Base-by-base conservation (phyloP, 2,888 invertebrate species). In the Luperina testacea region DNA sequence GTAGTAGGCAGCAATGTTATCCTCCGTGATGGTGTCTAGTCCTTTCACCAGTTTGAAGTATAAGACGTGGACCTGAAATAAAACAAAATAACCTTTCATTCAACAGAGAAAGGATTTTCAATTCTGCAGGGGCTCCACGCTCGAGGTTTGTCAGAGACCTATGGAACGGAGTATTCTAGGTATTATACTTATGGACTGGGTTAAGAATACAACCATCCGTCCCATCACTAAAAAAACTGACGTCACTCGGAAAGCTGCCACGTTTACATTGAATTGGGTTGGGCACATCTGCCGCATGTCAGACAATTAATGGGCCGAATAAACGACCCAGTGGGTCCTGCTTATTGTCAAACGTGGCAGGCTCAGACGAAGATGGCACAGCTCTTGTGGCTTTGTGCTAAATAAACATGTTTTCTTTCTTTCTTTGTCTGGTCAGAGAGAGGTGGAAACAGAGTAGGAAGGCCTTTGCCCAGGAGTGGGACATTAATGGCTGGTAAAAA, bases 11-110 rank as follows among this genome's bases (percentile, higher is more conserved):
- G 83, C 72, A 3, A 94, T 81, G 2, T 86, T 85, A 0, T 93
- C 93, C 11, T 94, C 93, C 0, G 90, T 94, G 2, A 96, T 87
- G 0, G 92, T 78, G 0, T 94, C 94, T 0, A 93, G 94, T 45
- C 80, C 76, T 78, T 80, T 93, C 1, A 95, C 0, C 0, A 90
- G 2, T 90, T 93, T 95, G 61, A 91, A 90, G 63, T 92, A 90
- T 4, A 95, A 3, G 0, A 90, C 45, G 27, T 92, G 89, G 2
- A 96, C 87, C 96, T 96, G 90, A 42, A 92, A 91, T 74, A 32
- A 45, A 72, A 27, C 27, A 68, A 61, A 32, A 63, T 8, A 17
- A 32, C 17, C 7, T 32, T 59, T 63, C 3, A 63, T 63, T 63
- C 27, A n/a, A 59, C 57, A 59, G 5, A n/a, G 24, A 11, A 24